phyloP scores from a whole-genome alignment of 2,797 vertebrate genomes.

The Amblyopsis hoosieri region DNA sequence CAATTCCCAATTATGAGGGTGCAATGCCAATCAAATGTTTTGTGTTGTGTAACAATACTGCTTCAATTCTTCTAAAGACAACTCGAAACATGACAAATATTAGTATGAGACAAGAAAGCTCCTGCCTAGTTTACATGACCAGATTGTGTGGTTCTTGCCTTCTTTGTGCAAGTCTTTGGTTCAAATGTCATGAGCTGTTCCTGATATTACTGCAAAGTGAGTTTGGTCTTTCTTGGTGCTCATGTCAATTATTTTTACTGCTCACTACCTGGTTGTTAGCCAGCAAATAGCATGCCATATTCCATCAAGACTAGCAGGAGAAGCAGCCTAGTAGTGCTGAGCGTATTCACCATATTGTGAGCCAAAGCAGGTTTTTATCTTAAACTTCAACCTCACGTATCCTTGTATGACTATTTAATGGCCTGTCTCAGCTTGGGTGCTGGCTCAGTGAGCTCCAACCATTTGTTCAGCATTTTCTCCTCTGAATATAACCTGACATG shows the following conservation, averaged over 20 bases:
- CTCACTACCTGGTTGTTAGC: constrained; percentile 7
- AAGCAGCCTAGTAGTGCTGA: constrained; percentile 26
- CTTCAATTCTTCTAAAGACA: too few relatives aligned
- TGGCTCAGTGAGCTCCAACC: too few relatives aligned
- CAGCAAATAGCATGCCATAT: constrained; percentile 45
- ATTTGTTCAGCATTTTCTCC: too few relatives aligned
- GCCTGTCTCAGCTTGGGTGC: constrained; percentile 49
- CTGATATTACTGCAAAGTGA: constrained; percentile 4
- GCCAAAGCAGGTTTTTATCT: constrained; percentile 38
- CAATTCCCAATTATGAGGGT: too few relatives aligned
- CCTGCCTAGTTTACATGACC: too few relatives aligned
- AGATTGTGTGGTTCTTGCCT: not conserved
- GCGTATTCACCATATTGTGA: constrained; percentile 54
- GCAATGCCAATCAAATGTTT: too few relatives aligned
- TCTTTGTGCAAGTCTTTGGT: not conserved
- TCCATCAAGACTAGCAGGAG: constrained; percentile 30
- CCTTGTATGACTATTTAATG: constrained; percentile 34
- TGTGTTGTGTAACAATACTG: too few relatives aligned
- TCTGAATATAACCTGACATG: too few relatives aligned
- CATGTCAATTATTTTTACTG: constrained; percentile 30
- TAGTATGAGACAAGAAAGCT: too few relatives aligned
- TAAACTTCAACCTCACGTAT: constrained; percentile 34
- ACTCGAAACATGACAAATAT: not conserved
- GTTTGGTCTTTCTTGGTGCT: constrained; percentile 36
- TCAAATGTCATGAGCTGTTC: not conserved